These are phyloP conservation scores for Popillia japonica DNA, from an alignment of 1,140 invertebrate genomes.

Conservation along the genomic window DNA sequence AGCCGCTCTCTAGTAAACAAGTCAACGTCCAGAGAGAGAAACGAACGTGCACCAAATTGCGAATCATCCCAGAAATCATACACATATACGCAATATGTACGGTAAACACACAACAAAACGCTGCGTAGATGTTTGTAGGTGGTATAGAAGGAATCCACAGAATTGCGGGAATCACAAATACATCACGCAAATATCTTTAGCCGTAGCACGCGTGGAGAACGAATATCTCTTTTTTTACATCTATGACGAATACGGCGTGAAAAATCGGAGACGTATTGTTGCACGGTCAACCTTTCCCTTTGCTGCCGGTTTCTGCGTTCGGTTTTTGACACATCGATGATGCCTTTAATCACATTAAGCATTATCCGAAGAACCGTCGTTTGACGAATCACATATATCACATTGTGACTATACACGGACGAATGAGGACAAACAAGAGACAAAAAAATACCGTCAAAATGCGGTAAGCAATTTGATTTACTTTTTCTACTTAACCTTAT, in stretches of 20 bases:
- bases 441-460: background rate
- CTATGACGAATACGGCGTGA: conserved; percentile 25
- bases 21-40: conserved; percentile 19
- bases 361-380: conserved; percentile 8
- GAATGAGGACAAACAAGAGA: background rate
- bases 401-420: background rate
- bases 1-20: conserved; percentile 34
- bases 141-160: background rate
- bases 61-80: background rate
- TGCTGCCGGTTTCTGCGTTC: background rate
- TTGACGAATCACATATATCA: conserved; percentile 22
- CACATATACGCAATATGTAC: background rate
- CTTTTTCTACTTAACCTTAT: too few species aligned
- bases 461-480: background rate
- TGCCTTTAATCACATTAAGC: conserved; percentile 16
- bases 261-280: conserved; percentile 24
- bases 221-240: background rate
- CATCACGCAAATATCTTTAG: too few species aligned
- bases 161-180: background rate
- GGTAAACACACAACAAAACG: background rate
- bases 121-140: too few species aligned
- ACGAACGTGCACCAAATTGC: background rate
- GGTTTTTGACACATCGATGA: background rate
- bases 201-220: conserved; percentile 1
- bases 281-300: background rate